A percentile compares a stretch with the other conserved stretches of the same genome.
phyloP scores from a whole-genome alignment of 2,888 invertebrate genomes.

The Teinopalpus imperialis region DNA sequence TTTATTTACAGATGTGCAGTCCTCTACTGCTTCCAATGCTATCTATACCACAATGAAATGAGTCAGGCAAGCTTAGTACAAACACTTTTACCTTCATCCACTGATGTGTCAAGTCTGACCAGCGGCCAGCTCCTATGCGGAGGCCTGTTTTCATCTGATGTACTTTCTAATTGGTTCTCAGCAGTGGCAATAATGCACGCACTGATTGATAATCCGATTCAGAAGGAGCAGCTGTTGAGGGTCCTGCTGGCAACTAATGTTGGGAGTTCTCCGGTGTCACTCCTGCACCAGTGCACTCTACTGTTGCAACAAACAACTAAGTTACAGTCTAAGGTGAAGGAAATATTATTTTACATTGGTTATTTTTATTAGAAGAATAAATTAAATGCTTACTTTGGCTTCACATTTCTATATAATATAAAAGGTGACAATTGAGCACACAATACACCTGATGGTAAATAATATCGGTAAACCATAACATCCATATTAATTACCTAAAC shows the following conservation, averaged over 20 bases:
- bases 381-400: too few relatives aligned
- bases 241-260: conserved; percentile 94
- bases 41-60: conserved; percentile 94
- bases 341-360: too few relatives aligned
- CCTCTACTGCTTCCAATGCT: conserved; percentile 98
- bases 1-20: conserved; percentile 91
- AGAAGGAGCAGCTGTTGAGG: conserved; percentile 94
- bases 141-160: conserved; percentile 93
- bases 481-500: too few relatives aligned
- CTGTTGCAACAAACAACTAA: conserved; percentile 92
- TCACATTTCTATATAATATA: too few relatives aligned
- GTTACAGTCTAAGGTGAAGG: conserved; percentile 87
- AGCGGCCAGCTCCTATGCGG: conserved; percentile 96
- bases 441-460: too few relatives aligned
- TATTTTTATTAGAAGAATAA: too few relatives aligned
- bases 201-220: conserved; percentile 90
- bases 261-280: conserved; percentile 92
- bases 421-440: too few relatives aligned
- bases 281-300: conserved; percentile 94
- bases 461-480: too few relatives aligned
- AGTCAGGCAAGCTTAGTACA: conserved; percentile 94
- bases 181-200: conserved; percentile 95
- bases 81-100: conserved; percentile 93
- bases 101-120: conserved; percentile 87
- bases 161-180: conserved; percentile 97